Percentiles rank a stretch among this genome's conserved stretches.
These are phyloP conservation scores for Chymomyza procnemis DNA, from an alignment of 2,888 invertebrate species.

Conservation along the genomic window DNA sequence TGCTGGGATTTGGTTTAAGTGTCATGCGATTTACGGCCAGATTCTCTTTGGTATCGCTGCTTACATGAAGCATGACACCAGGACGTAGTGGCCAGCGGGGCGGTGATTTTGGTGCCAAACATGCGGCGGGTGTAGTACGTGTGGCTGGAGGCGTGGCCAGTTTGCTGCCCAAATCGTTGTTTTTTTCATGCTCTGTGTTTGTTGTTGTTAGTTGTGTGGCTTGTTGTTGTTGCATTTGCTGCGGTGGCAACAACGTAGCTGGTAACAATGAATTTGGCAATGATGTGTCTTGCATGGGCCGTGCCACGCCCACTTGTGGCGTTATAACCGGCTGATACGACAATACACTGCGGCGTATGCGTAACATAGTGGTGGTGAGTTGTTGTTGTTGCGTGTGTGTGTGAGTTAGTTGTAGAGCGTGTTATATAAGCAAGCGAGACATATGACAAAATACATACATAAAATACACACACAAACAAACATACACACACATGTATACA, in stretches of 20 bases:
- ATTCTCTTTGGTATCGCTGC: constrained; percentile 87
- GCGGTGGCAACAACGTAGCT: constrained; percentile 55
- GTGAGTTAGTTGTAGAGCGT: not conserved
- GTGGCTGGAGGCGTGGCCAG: constrained; percentile 50
- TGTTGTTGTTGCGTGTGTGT: constrained; percentile 13
- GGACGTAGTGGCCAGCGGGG: constrained; percentile 91
- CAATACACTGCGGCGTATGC: constrained; percentile 66
- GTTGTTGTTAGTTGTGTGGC: constrained; percentile 30
- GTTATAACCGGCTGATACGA: constrained; percentile 74
- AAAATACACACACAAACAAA: not conserved
- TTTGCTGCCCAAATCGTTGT: constrained; percentile 37
- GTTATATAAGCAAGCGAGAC: constrained; percentile 5
- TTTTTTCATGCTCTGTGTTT: constrained; percentile 34
- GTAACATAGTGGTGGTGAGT: constrained; percentile 9
- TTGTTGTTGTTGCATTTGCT: constrained; percentile 30
- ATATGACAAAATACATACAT: not conserved
- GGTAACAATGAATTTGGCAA: constrained; percentile 42
- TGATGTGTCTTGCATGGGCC: constrained; percentile 51
- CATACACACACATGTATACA: not conserved
- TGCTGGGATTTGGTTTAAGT: constrained; percentile 47
- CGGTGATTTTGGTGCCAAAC: constrained; percentile 76
- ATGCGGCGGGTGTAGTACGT: constrained; percentile 34
- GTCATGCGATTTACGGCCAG: constrained; percentile 80
- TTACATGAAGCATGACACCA: constrained; percentile 90
- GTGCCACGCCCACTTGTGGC: constrained; percentile 59